Percentiles rank a stretch among this genome's conserved stretches.
These are phyloP conservation scores for Myxocyprinus asiaticus DNA, from an alignment of 2,113 vertebrate species.

Conservation along the genomic window DNA sequence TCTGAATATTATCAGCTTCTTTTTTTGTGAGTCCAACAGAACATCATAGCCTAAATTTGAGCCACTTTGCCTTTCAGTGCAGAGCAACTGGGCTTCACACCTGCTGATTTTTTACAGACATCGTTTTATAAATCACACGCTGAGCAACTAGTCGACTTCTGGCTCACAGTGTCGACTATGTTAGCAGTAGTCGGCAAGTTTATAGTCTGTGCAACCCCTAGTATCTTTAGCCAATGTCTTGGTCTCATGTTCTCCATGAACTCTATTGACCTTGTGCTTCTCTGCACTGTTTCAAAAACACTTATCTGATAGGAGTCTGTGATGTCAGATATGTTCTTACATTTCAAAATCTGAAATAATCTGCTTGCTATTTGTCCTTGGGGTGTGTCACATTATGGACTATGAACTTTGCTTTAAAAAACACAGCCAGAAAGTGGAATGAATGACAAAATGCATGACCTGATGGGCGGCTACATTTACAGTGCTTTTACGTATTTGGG, in stretches of 20 bases:
- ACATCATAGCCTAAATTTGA: no score
- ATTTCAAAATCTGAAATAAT: neutral
- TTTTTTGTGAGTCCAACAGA: no score
- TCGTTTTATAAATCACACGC: no score
- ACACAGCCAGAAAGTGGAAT: neutral
- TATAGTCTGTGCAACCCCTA: no score
- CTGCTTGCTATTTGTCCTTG: neutral
- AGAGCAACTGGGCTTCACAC: no score
- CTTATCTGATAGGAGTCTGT: neutral
- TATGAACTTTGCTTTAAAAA: neutral
- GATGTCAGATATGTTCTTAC: neutral
- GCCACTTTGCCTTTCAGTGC: no score
- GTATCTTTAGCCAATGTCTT: no score
- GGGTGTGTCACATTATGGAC: neutral
- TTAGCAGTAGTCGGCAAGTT: no score
- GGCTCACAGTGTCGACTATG: no score
- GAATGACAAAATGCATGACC: constrained; percentile 12
- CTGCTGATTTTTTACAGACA: no score
- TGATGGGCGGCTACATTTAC: neutral
- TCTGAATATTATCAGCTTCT: no score
- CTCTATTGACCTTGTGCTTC: neutral
- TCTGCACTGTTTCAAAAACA: neutral
- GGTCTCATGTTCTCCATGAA: neutral
- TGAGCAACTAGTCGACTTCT: no score
- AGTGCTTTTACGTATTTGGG: neutral